Conservation (phyloP, 2,113 vertebrate genomes). For the Hydropotes inermis region DNA sequence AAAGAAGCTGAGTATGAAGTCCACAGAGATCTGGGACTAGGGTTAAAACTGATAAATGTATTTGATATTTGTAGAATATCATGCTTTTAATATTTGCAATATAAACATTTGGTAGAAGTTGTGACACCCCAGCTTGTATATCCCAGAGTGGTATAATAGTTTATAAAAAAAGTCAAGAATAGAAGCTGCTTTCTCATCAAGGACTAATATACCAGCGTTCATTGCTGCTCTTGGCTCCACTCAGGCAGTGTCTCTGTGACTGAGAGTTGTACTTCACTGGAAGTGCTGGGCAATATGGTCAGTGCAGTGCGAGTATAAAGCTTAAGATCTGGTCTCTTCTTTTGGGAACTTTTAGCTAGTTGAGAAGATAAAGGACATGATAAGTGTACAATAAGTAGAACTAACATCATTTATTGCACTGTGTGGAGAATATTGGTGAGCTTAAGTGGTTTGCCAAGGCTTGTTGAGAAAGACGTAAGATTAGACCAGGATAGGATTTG, state of each 20-base stretch:
- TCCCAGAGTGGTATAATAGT: not conserved
- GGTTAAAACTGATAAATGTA: not conserved
- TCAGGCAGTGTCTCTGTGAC: not conserved
- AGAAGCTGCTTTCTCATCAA: not conserved
- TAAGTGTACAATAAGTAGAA: not conserved
- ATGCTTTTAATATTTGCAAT: not conserved
- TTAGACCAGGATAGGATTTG: not conserved
- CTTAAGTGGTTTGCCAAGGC: not conserved
- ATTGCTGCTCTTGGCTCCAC: not conserved
- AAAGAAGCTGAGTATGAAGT: not conserved
- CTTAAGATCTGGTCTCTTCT: not conserved
- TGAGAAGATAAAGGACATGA: not conserved
- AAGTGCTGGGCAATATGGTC: not conserved
- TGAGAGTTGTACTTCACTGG: not conserved
- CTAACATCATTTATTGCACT: not conserved
- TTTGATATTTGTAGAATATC: not conserved
- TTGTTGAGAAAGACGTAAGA: not conserved
- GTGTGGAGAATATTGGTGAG: not conserved
- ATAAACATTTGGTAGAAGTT: not conserved
- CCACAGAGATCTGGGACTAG: not conserved
- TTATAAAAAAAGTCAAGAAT: not conserved
- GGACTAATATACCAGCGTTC: not conserved
- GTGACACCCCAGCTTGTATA: not conserved
- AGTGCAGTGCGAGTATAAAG: not conserved
- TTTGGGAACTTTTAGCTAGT: not conserved